phyloP scores from a whole-genome alignment of 2,113 vertebrate species.

The Pogona vitticeps region DNA sequence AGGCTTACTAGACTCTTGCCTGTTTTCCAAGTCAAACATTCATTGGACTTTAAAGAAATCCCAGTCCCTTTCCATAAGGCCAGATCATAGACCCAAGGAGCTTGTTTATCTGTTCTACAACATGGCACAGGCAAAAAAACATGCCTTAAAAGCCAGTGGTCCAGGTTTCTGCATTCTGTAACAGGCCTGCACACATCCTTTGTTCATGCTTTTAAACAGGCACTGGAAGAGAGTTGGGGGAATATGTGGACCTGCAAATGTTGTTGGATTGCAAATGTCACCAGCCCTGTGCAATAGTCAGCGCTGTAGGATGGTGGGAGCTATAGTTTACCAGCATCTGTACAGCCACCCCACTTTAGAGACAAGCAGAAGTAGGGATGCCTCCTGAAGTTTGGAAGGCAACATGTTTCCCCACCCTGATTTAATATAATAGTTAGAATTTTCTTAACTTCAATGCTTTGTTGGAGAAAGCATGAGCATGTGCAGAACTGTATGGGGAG shows the following conservation, averaged over 20 bases:
- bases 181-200: not conserved
- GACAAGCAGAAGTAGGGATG: too few relatives aligned
- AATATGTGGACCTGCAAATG: too few relatives aligned
- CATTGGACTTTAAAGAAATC: not conserved
- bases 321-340: too few relatives aligned
- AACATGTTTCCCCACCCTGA: too few relatives aligned
- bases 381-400: too few relatives aligned
- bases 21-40: not conserved
- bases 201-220: too few relatives aligned
- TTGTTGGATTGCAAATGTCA: too few relatives aligned
- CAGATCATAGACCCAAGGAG: not conserved
- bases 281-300: too few relatives aligned
- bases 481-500: not conserved
- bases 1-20: not conserved
- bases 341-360: too few relatives aligned
- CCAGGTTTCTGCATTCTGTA: slow-evolving; percentile 2
- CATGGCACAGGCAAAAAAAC: not conserved
- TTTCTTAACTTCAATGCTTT: not conserved
- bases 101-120: not conserved
- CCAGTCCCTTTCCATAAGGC: not conserved
- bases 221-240: too few relatives aligned
- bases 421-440: too few relatives aligned
- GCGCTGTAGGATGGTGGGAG: too few relatives aligned
- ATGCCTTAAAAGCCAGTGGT: not conserved
- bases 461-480: not conserved